Evolutionary conservation across 2,797 vertebrate species (phyloP).

Genomic region (Ispidina lecontei): DNA sequence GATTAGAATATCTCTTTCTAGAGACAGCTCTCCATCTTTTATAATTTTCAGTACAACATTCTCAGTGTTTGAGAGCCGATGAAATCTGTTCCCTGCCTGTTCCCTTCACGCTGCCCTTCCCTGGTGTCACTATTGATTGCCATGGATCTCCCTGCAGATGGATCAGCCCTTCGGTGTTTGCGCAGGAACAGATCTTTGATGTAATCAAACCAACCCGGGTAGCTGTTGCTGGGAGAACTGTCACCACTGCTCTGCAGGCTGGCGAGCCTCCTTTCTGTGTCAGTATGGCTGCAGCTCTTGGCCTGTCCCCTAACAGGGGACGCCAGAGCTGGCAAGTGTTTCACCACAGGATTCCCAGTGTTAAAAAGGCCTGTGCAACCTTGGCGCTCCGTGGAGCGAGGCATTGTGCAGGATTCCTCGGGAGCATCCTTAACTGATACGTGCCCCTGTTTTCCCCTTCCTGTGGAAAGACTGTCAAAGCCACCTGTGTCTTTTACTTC

Average conservation of each 20-base stretch:
- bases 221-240: slow-evolving; percentile 7
- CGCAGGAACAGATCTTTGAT: slow-evolving; percentile 3
- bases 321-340: background rate
- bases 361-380: background rate
- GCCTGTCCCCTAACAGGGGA: accelerated
- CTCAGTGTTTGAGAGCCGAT: background rate
- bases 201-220: background rate
- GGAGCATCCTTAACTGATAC: background rate
- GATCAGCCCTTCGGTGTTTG: slow-evolving; percentile 14
- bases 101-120: background rate
- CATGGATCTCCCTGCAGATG: background rate
- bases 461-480: slow-evolving; percentile 7
- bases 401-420: background rate
- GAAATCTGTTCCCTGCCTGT: background rate
- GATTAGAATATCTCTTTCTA: background rate
- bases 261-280: background rate
- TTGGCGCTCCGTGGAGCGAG: background rate
- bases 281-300: accelerated
- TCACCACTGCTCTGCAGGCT: background rate
- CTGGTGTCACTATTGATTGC: background rate
- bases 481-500: background rate
- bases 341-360: accelerated
- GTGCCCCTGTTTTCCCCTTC: background rate
- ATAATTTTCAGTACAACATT: background rate
- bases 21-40: background rate